Evolutionary conservation across 2,113 vertebrate genomes (phyloP).

Genomic region (Loxodonta africana): DNA sequence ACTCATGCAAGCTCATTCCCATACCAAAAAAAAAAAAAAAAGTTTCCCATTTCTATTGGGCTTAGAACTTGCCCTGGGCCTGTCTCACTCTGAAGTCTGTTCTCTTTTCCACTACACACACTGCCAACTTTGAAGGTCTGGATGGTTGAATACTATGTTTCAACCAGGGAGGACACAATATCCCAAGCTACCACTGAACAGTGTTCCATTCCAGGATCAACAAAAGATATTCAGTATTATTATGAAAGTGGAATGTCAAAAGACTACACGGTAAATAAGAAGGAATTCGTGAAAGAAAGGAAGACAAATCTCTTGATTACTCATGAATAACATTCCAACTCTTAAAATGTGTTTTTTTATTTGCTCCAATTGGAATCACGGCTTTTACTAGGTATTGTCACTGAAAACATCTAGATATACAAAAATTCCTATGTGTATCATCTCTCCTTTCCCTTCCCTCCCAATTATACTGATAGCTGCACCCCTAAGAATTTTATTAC

Average conservation of each 20-base stretch:
- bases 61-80: background rate
- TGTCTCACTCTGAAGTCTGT: background rate
- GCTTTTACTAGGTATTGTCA: background rate
- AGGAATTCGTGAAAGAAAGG: background rate
- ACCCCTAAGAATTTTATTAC: background rate
- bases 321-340: background rate
- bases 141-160: background rate
- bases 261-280: background rate
- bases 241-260: background rate
- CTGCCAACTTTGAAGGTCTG: background rate
- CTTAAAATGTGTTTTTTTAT: constrained; percentile 12
- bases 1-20: background rate
- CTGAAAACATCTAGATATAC: background rate
- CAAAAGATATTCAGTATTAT: background rate
- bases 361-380: background rate
- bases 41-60: background rate
- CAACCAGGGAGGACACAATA: background rate
- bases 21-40: background rate
- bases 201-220: background rate
- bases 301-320: background rate
- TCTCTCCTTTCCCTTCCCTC: background rate
- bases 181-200: background rate
- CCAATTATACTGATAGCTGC: background rate
- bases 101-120: background rate
- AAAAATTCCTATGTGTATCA: background rate